Percentiles rank a stretch among this genome's conserved stretches.
Evolutionary conservation across 2,797 vertebrate species (phyloP).

Genomic region (Hemibagrus guttatus): DNA sequence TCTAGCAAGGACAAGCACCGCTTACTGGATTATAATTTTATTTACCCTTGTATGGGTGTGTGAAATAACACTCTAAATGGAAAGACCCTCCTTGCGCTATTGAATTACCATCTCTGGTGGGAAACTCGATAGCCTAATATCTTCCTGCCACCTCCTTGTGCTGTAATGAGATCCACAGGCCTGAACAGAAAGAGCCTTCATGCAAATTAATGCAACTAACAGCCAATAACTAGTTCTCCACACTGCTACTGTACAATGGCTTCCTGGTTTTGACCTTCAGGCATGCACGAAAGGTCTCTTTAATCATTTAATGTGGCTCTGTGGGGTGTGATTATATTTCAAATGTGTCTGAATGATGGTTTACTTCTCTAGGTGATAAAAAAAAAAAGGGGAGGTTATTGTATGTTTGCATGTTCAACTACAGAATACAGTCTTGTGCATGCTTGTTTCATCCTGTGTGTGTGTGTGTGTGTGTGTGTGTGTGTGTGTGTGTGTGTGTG

Average conservation of each 20-base stretch:
- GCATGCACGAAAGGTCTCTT: conserved; percentile 46
- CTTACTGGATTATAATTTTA: conserved; percentile 57
- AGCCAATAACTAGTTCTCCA: conserved; percentile 75
- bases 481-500: not conserved
- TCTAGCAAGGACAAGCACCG: not conserved
- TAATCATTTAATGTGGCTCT: conserved; percentile 48
- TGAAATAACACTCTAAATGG: conserved; percentile 73
- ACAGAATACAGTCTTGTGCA: not conserved
- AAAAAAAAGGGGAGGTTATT: not conserved
- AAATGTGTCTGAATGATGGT: not conserved
- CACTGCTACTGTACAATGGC: conserved; percentile 66
- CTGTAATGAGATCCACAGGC: conserved; percentile 74
- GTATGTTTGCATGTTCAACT: not conserved
- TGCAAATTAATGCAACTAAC: conserved; percentile 73
- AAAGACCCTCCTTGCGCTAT: conserved; percentile 71
- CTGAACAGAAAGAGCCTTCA: conserved; percentile 68
- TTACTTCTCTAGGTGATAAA: not conserved
- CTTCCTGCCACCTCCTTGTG: conserved; percentile 72
- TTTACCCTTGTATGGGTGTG: conserved; percentile 72
- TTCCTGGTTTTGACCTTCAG: conserved; percentile 61
- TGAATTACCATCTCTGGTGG: conserved; percentile 74
- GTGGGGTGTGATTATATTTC: conserved; percentile 32
- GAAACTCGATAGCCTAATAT: conserved; percentile 80
- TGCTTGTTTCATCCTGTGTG: not conserved
- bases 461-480: not conserved